phyloP scores from a whole-genome alignment of 2,888 invertebrate species.

The Autographa pulchrina region DNA sequence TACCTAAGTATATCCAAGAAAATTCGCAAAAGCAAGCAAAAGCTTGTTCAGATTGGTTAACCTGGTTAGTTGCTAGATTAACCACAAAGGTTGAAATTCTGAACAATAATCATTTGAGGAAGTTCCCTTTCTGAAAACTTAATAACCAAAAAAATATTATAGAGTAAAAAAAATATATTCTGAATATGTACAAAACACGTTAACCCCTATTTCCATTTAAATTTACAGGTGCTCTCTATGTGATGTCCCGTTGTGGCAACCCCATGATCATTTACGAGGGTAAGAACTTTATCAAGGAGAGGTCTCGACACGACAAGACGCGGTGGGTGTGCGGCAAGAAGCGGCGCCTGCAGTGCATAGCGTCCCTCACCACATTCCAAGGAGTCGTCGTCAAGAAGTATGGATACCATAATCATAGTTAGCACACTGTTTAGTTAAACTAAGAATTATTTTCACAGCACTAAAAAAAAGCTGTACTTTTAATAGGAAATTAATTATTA shows the following conservation, averaged over 20 bases:
- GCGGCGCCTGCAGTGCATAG: conserved; percentile 74
- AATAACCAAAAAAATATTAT: too few relatives aligned
- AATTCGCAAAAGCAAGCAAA: too few relatives aligned
- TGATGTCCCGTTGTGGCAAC: conserved; percentile 78
- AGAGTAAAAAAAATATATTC: background rate
- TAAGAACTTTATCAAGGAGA: conserved; percentile 77
- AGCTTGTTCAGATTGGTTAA: too few relatives aligned
- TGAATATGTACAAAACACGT: conserved; percentile 3
- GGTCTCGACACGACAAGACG: conserved; percentile 66
- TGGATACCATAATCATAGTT: conserved; percentile 78
- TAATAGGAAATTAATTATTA: background rate
- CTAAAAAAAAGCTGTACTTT: background rate
- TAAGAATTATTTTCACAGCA: background rate
- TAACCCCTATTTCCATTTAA: conserved; percentile 45
- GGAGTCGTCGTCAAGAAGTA: conserved; percentile 70
- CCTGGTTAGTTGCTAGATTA: too few relatives aligned
- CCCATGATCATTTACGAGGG: conserved; percentile 78
- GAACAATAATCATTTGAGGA: too few relatives aligned
- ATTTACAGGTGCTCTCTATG: conserved; percentile 65
- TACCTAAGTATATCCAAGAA: too few relatives aligned
- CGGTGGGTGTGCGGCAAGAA: conserved; percentile 82
- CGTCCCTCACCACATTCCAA: conserved; percentile 74
- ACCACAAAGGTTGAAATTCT: too few relatives aligned
- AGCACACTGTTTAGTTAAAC: conserved; percentile 48
- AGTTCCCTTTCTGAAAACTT: too few relatives aligned